These are phyloP conservation scores for Saturnia pavonia DNA, from an alignment of 2,888 invertebrate genomes.

Conservation along the genomic window DNA sequence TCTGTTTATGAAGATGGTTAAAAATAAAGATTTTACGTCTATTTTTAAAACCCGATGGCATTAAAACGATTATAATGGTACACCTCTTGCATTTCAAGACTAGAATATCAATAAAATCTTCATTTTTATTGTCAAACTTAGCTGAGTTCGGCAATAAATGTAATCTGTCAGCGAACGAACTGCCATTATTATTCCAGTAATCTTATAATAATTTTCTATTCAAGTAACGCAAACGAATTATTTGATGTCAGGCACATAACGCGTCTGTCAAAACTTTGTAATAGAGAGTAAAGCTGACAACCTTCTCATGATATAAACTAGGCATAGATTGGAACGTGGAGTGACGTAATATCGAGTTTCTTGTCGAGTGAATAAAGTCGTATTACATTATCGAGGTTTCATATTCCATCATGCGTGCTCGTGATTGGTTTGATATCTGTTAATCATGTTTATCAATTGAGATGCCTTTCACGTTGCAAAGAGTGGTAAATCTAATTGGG, in stretches of 20 bases:
- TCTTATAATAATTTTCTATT: slow-evolving; percentile 7
- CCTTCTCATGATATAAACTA: not conserved
- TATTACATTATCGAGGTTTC: not conserved
- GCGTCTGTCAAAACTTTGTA: slow-evolving; percentile 17
- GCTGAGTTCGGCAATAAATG: not conserved
- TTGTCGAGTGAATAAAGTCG: not conserved
- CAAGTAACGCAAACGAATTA: slow-evolving; percentile 13
- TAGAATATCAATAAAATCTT: not conserved
- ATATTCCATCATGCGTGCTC: not conserved
- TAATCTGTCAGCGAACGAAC: not conserved
- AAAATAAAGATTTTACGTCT: not conserved
- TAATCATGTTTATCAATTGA: not conserved
- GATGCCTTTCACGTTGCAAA: too few species aligned
- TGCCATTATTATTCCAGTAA: not conserved
- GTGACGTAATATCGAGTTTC: not conserved
- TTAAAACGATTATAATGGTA: not conserved
- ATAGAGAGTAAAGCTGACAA: not conserved
- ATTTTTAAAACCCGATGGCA: not conserved
- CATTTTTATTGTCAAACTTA: not conserved
- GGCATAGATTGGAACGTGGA: not conserved
- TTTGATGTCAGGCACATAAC: slow-evolving; percentile 2
- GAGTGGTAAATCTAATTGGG: too few species aligned
- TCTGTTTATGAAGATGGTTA: too few species aligned
- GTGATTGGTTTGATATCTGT: not conserved
- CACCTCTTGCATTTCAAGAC: not conserved